These are phyloP conservation scores for Philotrypesis tridentata DNA, from an alignment of 1,140 invertebrate species.

Conservation along the genomic window DNA sequence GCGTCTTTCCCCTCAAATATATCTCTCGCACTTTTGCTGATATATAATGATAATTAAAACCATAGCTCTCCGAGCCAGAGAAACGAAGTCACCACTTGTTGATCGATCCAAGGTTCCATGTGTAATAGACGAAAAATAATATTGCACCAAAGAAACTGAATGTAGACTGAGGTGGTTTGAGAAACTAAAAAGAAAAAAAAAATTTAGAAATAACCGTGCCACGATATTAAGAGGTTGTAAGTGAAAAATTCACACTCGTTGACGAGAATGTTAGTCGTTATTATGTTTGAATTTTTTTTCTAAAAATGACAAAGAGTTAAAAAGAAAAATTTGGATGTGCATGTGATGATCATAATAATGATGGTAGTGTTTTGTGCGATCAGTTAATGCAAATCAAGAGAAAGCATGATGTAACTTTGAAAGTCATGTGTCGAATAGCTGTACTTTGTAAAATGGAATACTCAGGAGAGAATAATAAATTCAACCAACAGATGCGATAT, in stretches of 20 bases:
- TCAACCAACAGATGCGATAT: constrained; percentile 26
- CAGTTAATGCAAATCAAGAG: neutral
- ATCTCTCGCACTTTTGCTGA: constrained; percentile 40
- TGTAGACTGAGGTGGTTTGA: neutral
- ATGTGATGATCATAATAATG: constrained; percentile 22
- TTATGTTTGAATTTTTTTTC: constrained; percentile 40
- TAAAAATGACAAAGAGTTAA: constrained; percentile 15
- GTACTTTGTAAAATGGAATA: constrained; percentile 43
- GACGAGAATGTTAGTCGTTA: constrained; percentile 23
- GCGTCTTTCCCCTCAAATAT: constrained; percentile 40
- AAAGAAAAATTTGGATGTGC: constrained; percentile 22
- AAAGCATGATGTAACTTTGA: constrained; percentile 16
- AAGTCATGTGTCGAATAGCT: constrained; percentile 30
- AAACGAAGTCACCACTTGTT: constrained; percentile 26
- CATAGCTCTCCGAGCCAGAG: constrained; percentile 32
- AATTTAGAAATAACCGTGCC: constrained; percentile 22
- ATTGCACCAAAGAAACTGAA: constrained; percentile 10
- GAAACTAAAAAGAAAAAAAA: constrained; percentile 21
- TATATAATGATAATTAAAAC: constrained; percentile 29
- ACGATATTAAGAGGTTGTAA: constrained; percentile 29
- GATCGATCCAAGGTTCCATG: constrained; percentile 21
- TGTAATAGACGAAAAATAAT: neutral
- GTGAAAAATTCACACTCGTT: constrained; percentile 28
- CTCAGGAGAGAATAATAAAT: constrained; percentile 45
- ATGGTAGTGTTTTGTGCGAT: constrained; percentile 27